Evolutionary conservation across 2,888 invertebrate species (phyloP), one percentile per base, ranked within the genome.

Genomic region (Chouioia cunea): DNA sequence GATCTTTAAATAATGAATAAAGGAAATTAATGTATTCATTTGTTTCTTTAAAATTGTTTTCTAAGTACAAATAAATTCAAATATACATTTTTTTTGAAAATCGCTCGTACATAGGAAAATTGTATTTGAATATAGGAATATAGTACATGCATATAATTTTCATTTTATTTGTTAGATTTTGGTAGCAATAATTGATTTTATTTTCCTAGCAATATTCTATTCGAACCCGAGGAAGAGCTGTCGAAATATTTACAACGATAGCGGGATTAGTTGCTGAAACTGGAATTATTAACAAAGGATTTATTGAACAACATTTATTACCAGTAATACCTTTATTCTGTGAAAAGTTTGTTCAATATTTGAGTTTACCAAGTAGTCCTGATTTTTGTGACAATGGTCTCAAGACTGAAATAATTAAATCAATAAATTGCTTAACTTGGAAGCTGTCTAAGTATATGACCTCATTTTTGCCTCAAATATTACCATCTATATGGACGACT

Each of bases 291-390:
- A 86, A 89, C 65, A 90, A 90, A 76, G 86, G 87, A 70, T 88
- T 89, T 67, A 88, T 89, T 64, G 88, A 89, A 60, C 87, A 88
- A 53, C 87, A 91, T 78, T 84, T 93, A 76, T 89, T 88, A 77
- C 91, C 92, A n/a, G 87, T 91, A n/a, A 81, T 93, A 54, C 89
- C 90, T 0, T 89, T 89, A 80, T 92, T 92, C 78, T 90, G 90
- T 79, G 89, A 90, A 77, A 90, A 90, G 58, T 88, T 92, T 71
- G 85, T 90, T 43, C 84, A 88, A 64, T 89, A 88, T 66, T 82
- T 92, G 8, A 86, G 88, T 60, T 86, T 88, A 68, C 88, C 89
- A 20, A 88, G 89, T 80, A 88, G 88, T 2, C 82, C 83, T 15
- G 86, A 86, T 44, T 78, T 0, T 87, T 27, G 88, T 47, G 91